A percentile compares a stretch with the other conserved stretches of the same genome.
Evolutionary conservation across 2,888 invertebrate genomes (phyloP).

Genomic region (Xylota segnis): DNA sequence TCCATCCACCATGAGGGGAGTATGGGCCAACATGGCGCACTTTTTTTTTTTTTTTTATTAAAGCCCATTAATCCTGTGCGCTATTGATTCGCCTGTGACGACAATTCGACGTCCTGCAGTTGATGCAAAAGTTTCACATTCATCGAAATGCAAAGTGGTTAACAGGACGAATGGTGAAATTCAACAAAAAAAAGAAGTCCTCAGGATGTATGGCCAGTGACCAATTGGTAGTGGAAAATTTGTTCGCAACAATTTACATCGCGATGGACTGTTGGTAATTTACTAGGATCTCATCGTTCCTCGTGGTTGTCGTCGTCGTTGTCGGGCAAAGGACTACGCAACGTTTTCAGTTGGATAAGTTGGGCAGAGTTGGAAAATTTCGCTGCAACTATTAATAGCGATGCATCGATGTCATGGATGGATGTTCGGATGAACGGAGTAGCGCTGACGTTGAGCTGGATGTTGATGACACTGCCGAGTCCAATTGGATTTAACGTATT

Average conservation of each 20-base stretch:
- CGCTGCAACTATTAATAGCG: slow-evolving; percentile 42
- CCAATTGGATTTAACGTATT: slow-evolving; percentile 37
- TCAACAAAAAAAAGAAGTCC: not conserved
- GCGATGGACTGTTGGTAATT: slow-evolving; percentile 45
- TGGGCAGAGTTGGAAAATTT: slow-evolving; percentile 20
- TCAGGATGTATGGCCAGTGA: not conserved
- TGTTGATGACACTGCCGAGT: slow-evolving; percentile 29
- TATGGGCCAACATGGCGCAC: not conserved
- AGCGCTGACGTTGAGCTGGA: slow-evolving; percentile 5
- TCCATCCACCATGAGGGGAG: not conserved
- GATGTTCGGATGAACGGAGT: slow-evolving; percentile 34
- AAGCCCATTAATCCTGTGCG: slow-evolving; percentile 28
- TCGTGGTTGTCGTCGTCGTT: not conserved
- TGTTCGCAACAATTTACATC: slow-evolving; percentile 53
- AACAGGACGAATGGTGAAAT: not conserved
- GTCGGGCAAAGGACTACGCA: slow-evolving; percentile 2
- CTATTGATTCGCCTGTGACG: slow-evolving; percentile 11
- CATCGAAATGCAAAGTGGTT: slow-evolving; percentile 33
- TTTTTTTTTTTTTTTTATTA: slow-evolving; percentile 25
- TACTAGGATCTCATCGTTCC: slow-evolving; percentile 33
- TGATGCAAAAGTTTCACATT: not conserved
- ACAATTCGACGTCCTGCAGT: not conserved
- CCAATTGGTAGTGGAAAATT: slow-evolving; percentile 40
- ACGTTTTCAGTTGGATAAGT: slow-evolving; percentile 21
- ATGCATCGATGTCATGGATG: slow-evolving; percentile 42